Conservation (phyloP, 1,140 invertebrate species). For the Latrodectus geometricus region DNA sequence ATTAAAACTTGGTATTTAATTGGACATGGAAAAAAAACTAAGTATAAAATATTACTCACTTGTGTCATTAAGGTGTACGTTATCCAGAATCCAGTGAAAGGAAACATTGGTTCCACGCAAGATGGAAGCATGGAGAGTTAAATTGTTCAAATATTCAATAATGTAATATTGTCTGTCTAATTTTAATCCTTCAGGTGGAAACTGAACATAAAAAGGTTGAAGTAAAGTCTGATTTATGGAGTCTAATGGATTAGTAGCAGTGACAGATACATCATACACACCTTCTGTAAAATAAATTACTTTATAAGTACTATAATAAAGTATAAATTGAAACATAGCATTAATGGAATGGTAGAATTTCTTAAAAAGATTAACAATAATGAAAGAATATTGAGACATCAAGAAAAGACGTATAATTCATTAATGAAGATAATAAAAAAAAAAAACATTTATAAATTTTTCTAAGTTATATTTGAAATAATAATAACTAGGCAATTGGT, state of each 20-base stretch:
- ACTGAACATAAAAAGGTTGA: conserved; percentile 47
- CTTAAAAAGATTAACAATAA: not conserved
- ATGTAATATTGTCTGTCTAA: conserved; percentile 44
- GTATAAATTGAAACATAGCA: not conserved
- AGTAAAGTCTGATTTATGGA: conserved; percentile 17
- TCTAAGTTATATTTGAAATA: too few relatives aligned
- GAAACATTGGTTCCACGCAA: conserved; percentile 49
- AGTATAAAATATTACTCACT: not conserved
- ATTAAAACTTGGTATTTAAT: too few relatives aligned
- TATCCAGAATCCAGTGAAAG: conserved; percentile 37
- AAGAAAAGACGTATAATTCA: too few relatives aligned
- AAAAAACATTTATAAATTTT: too few relatives aligned
- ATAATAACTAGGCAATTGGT: too few relatives aligned
- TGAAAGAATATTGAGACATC: not conserved
- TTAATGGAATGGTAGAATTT: too few relatives aligned
- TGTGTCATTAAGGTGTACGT: conserved; percentile 9
- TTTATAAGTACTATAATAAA: not conserved
- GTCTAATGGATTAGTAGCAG: conserved; percentile 43
- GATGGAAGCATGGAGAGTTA: conserved; percentile 28
- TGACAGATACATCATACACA: conserved; percentile 33
- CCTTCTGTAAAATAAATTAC: conserved; percentile 36
- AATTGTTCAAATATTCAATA: not conserved
- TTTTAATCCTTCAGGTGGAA: conserved; percentile 35
- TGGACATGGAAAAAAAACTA: not conserved
- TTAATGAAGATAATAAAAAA: too few relatives aligned